A percentile compares a stretch with the other conserved stretches of the same genome.
These are phyloP conservation scores for Beris morrisii DNA, from an alignment of 2,888 invertebrate species.

Conservation along the genomic window DNA sequence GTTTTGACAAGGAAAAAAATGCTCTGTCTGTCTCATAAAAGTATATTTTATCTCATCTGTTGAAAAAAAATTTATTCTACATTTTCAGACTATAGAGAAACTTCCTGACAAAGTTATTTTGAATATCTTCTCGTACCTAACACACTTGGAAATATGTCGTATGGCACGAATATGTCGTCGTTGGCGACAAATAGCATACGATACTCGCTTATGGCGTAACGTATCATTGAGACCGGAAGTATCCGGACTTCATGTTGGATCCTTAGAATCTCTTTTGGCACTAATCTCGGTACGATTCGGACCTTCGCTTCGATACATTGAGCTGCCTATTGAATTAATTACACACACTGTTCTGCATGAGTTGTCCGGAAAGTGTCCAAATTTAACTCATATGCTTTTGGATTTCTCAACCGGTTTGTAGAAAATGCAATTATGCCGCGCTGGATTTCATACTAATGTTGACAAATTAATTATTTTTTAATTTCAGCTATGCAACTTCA, in stretches of 20 bases:
- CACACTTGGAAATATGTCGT: conserved; percentile 90
- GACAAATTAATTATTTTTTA: conserved; percentile 3
- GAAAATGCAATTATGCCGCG: too few species aligned
- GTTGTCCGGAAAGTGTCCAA: conserved; percentile 92
- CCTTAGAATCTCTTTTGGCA: conserved; percentile 82
- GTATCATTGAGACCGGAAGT: conserved; percentile 96
- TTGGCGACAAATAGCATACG: conserved; percentile 95
- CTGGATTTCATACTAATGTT: conserved; percentile 1
- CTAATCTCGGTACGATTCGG: conserved; percentile 88
- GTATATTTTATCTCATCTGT: too few species aligned
- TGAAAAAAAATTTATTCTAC: conserved; percentile 29
- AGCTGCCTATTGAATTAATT: conserved; percentile 93
- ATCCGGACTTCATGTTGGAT: conserved; percentile 74
- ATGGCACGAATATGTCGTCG: conserved; percentile 93
- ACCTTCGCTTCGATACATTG: conserved; percentile 85
- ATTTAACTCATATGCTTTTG: conserved; percentile 91
- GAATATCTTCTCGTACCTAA: conserved; percentile 90
- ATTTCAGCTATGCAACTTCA: conserved; percentile 91
- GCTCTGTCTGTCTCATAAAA: too few species aligned
- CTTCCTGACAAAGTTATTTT: conserved; percentile 95
- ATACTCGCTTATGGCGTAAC: conserved; percentile 91
- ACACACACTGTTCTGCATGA: conserved; percentile 97
- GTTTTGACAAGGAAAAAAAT: too few species aligned
- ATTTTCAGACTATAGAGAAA: conserved; percentile 87
- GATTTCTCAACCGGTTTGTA: conserved; percentile 81